phyloP scores from a whole-genome alignment of 2,888 invertebrate genomes.

The Marasmarcha lunaedactyla region DNA sequence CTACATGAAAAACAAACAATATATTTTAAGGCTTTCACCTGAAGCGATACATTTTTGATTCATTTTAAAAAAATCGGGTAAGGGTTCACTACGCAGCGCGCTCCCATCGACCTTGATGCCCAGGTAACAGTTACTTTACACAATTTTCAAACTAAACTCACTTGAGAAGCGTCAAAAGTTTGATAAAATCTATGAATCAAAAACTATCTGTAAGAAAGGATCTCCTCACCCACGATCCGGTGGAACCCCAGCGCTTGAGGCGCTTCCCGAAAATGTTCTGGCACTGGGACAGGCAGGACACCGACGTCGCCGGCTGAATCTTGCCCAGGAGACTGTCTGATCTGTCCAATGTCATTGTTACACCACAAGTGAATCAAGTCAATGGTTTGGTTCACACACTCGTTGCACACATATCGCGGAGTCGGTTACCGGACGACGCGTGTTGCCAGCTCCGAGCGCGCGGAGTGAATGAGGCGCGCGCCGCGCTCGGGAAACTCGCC shows the following conservation, averaged over 20 bases:
- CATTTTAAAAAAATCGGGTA: no score
- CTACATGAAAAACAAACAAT: no score
- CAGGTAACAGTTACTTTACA: no score
- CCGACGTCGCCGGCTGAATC: constrained; percentile 61
- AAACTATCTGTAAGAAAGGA: no score
- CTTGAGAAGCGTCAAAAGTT: no score
- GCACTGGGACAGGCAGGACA: constrained; percentile 66
- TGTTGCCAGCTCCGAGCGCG: constrained; percentile 35
- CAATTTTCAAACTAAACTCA: no score
- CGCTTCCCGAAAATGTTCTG: constrained; percentile 76
- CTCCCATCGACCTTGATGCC: no score
- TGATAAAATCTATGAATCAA: no score
- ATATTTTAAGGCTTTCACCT: no score
- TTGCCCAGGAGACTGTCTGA: constrained; percentile 57
- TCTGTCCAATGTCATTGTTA: constrained; percentile 59
- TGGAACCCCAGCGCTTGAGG: constrained; percentile 79
- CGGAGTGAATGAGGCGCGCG: constrained; percentile 32
- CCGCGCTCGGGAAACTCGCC: constrained; percentile 38
- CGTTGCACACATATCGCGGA: not conserved
- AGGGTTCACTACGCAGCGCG: no score
- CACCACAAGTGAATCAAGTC: constrained; percentile 18
- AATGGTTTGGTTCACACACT: not conserved
- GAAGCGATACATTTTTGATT: no score
- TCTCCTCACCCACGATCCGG: constrained; percentile 79
- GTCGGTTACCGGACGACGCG: constrained; percentile 20